These are phyloP conservation scores for Fopius arisanus DNA, from an alignment of 1,140 invertebrate species.

Conservation along the genomic window DNA sequence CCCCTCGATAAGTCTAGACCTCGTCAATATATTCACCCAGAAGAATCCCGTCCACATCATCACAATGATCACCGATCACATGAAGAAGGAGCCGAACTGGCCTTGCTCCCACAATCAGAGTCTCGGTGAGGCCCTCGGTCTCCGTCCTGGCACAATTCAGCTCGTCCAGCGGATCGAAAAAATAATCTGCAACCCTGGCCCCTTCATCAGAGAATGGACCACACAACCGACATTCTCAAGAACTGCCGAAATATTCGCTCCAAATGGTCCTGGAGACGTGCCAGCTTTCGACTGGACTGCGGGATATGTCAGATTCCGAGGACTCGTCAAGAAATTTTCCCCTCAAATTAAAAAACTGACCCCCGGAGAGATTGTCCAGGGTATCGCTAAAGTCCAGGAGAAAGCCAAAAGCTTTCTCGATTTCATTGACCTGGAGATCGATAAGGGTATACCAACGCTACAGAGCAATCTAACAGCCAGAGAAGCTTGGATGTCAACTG, in stretches of 20 bases:
- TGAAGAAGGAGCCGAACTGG: conserved; percentile 47
- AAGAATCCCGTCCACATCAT: conserved; percentile 48
- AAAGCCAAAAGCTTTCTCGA: conserved; percentile 32
- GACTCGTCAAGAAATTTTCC: conserved; percentile 42
- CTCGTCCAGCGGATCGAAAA: conserved; percentile 50
- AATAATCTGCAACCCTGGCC: conserved; percentile 46
- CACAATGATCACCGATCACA: conserved; percentile 48
- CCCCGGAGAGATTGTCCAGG: conserved; percentile 37
- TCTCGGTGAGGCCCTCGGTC: conserved; percentile 43
- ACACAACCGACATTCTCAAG: conserved; percentile 44
- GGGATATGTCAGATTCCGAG: conserved; percentile 52
- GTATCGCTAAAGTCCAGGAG: conserved; percentile 41
- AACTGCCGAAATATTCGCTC: conserved; percentile 35
- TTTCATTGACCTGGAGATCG: conserved; percentile 49
- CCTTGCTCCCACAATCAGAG: conserved; percentile 51
- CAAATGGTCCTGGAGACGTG: conserved; percentile 30
- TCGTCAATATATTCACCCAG: conserved; percentile 47
- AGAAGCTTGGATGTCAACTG: conserved; percentile 38
- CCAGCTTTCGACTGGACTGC: conserved; percentile 53
- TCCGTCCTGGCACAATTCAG: conserved; percentile 49
- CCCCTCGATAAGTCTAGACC: conserved; percentile 44
- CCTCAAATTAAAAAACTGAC: conserved; percentile 23
- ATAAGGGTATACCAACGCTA: conserved; percentile 44
- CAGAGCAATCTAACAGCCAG: conserved; percentile 36
- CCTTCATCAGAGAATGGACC: conserved; percentile 53